Evolutionary conservation across 2,888 invertebrate species (phyloP), one percentile per base, ranked within the genome.

Genomic region (Tenthredo scrophulariae): DNA sequence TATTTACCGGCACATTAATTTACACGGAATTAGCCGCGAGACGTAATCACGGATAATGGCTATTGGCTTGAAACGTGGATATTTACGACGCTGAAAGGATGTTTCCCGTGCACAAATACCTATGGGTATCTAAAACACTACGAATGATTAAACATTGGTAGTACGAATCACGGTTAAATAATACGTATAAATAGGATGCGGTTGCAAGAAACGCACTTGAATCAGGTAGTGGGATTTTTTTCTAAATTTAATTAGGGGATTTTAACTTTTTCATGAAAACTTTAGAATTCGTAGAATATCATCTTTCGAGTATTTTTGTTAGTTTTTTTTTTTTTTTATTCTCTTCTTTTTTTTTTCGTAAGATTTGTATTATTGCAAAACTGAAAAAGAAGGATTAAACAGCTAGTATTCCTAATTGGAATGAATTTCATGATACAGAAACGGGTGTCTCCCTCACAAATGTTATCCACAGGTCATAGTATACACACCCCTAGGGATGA

Each of bases 11-110:
- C 22, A 18, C 43, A 74, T 74, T 43, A 43, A 74, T 74, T 43
- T 74, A n/a, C n/a, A 74, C 22, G 43, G n/a, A 74, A 74, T 74
- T 74, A 74, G 40, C 72, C 13, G 22, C 43, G 22, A 18, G 26
- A 43, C 22, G 13, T 74, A 74, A 74, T 74, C 72, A 43, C 72
- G 22, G 72, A 74, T 74, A 43, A 74, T 74, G 43, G 43, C 40
- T 74, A 67, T 33, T 18, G 67, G 67, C 67, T 67, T 5, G 26
- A 13, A 74, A 74, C 43, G 40, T 43, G 72, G 13, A 40, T 72
- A 22, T 22, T 72, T 72, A 43, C 72, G 72, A 72, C n/a, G 72
- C 43, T 74, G 2, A 15, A 43, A 74, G 40, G 22, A 43, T 43
- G 13, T 74, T 74, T n/a, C 43, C 13, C 40, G 54, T n/a, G 7